Base-by-base conservation (phyloP, 1,140 invertebrate species). In the Ceratina japonica region DNA sequence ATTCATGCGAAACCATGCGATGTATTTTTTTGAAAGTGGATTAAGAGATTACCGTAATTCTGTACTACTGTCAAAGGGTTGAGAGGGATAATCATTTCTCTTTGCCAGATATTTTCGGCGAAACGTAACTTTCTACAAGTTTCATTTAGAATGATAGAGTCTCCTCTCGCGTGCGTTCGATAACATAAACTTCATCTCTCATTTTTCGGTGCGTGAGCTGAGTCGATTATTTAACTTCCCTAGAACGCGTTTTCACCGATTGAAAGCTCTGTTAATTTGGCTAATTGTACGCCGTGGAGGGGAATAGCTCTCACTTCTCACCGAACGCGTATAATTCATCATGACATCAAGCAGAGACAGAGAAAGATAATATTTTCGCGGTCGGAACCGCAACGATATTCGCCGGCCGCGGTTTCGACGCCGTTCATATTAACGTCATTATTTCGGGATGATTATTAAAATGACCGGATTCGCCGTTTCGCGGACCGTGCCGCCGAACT, bases 391-490 rank as follows among this genome's bases (percentile, higher is more conserved):
- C 59, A 52, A 20, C 18, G 44, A 63, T 31, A 31, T 62, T 27
- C 59, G 44, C 31, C 44, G 4, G 16, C 12, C 15, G 15, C 37
- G 37, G 20, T 37, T 1, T 0, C 22, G 65, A 16, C 54, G n/a
- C 1, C 12, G 68, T 44, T 51, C 49, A 61, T 51, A 64, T 74
- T 54, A 74, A 74, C 10, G 24, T 18, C 27, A 64, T 74, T 74
- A 74, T 64, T 64, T 64, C 27, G 12, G 37, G 52, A 54, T 49
- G 72, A 64, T 74, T 74, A 64, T 64, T 74, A 74, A 74, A 74
- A 74, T 37, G 24, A 74, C 54, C 61, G 44, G 18, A 31, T 18
- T 15, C 5, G 20, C 20, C 22, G 15, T 51, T 13, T 24, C 37
- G 8, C 16, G 37, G 5, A 44, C 37, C 10, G 37, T 20, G 56